Evolutionary conservation across 2,888 invertebrate genomes (phyloP).

Genomic region (Sipha maydis): DNA sequence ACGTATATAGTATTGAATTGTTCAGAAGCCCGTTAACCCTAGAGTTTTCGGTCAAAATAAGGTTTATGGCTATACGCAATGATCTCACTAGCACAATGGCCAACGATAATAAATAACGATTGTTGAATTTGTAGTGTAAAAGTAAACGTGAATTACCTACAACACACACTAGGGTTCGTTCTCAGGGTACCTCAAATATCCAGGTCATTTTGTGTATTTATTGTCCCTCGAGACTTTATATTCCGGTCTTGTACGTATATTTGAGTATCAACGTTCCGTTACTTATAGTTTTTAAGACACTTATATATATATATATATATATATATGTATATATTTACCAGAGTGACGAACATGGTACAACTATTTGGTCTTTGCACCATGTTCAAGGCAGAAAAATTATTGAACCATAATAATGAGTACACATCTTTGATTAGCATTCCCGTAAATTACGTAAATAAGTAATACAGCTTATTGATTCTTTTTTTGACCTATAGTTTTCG

Average conservation of each 20-base stretch:
- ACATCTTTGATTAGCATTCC: too few relatives aligned
- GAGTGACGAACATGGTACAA: background rate
- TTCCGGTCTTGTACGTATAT: background rate
- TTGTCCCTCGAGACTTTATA: constrained; percentile 19
- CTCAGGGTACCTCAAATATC: constrained; percentile 27
- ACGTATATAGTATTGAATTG: constrained; percentile 5
- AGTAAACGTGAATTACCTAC: constrained; percentile 41
- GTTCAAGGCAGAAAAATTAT: too few relatives aligned
- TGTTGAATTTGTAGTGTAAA: constrained; percentile 47
- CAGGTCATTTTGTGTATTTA: constrained; percentile 47
- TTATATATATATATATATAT: background rate
- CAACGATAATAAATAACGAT: constrained; percentile 48
- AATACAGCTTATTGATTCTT: too few relatives aligned
- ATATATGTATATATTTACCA: background rate
- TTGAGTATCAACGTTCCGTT: background rate
- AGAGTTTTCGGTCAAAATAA: constrained; percentile 22
- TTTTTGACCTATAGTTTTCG: too few relatives aligned
- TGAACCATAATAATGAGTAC: too few relatives aligned
- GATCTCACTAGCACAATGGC: constrained; percentile 14
- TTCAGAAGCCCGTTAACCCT: background rate
- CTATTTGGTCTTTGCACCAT: background rate
- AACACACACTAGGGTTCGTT: background rate
- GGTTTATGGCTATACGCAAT: constrained; percentile 24
- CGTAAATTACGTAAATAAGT: too few relatives aligned
- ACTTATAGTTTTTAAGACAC: background rate